phyloP scores from a whole-genome alignment of 1,140 invertebrate species.

The Drosophila kepulauana region DNA sequence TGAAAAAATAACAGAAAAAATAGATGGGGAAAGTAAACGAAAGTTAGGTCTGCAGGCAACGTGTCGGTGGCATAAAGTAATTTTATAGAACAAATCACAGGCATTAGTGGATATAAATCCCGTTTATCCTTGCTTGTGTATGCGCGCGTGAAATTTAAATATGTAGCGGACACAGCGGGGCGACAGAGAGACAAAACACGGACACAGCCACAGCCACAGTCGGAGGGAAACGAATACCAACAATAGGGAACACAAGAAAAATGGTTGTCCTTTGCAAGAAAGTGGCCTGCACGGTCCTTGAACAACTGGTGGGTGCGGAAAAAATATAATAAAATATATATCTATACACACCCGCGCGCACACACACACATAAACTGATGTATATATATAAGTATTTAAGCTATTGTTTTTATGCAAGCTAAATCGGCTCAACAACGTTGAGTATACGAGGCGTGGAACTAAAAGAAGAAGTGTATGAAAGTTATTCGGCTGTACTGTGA shows the following conservation, averaged over 20 bases:
- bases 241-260: constrained; percentile 63
- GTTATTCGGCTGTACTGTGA: constrained; percentile 22
- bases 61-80: constrained; percentile 79
- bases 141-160: constrained; percentile 82
- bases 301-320: constrained; percentile 53
- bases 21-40: neutral
- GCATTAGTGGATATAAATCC: constrained; percentile 82
- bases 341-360: neutral
- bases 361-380: constrained; percentile 6
- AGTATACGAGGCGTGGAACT: neutral
- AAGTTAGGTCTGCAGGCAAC: constrained; percentile 45
- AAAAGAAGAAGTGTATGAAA: constrained; percentile 4
- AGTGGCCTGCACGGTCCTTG: constrained; percentile 54
- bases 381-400: constrained; percentile 36
- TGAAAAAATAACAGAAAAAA: neutral
- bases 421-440: constrained; percentile 6
- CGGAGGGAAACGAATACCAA: constrained; percentile 40
- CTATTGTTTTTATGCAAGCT: constrained; percentile 49
- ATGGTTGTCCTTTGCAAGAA: constrained; percentile 58
- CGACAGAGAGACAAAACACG: constrained; percentile 7
- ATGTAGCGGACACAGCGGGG: constrained; percentile 44
- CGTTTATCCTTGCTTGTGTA: constrained; percentile 80
- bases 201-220: neutral
- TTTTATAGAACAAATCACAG: constrained; percentile 83
- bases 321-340: constrained; percentile 30